A percentile compares a stretch with the other conserved stretches of the same genome.
Evolutionary conservation across 2,797 vertebrate genomes (phyloP).

Genomic region (Pseudomugil tenellus): DNA sequence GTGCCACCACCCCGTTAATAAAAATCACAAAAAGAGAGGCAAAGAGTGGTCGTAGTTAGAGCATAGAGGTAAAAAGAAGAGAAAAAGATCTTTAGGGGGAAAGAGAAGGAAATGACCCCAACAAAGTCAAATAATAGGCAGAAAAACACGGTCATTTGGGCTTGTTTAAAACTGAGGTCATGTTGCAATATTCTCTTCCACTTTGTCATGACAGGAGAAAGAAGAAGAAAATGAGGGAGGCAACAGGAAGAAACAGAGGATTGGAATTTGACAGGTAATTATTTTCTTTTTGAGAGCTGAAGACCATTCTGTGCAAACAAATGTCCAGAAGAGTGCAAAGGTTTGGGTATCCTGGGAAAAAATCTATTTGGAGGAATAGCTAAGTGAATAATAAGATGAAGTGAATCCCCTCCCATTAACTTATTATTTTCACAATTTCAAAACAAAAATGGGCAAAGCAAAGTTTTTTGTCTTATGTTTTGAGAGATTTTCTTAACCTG

Average conservation of each 20-base stretch:
- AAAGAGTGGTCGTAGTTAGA: constrained; percentile 30
- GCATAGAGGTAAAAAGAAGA: constrained; percentile 32
- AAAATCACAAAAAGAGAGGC: constrained; percentile 43
- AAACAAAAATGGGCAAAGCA: not conserved
- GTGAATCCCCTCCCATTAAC: not conserved
- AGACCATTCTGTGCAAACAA: constrained; percentile 36
- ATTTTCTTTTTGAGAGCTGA: constrained; percentile 50
- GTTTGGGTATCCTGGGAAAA: not conserved
- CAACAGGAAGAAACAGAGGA: constrained; percentile 45
- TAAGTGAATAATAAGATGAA: not conserved
- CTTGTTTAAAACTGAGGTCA: constrained; percentile 35
- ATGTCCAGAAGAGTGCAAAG: not conserved
- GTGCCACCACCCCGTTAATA: constrained; percentile 69
- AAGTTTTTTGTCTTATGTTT: not conserved
- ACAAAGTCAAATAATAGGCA: constrained; percentile 48
- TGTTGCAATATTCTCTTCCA: constrained; percentile 35
- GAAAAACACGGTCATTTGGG: constrained; percentile 67
- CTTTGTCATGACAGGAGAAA: constrained; percentile 41
- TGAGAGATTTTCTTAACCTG: not conserved
- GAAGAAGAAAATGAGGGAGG: constrained; percentile 60
- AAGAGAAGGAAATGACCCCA: constrained; percentile 39
- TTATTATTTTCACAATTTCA: not conserved
- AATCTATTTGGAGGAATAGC: not conserved
- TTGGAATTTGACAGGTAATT: constrained; percentile 34
- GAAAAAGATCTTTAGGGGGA: constrained; percentile 21